phyloP scores from a whole-genome alignment of 2,113 vertebrate genomes.

The Neodon shergylaensis region DNA sequence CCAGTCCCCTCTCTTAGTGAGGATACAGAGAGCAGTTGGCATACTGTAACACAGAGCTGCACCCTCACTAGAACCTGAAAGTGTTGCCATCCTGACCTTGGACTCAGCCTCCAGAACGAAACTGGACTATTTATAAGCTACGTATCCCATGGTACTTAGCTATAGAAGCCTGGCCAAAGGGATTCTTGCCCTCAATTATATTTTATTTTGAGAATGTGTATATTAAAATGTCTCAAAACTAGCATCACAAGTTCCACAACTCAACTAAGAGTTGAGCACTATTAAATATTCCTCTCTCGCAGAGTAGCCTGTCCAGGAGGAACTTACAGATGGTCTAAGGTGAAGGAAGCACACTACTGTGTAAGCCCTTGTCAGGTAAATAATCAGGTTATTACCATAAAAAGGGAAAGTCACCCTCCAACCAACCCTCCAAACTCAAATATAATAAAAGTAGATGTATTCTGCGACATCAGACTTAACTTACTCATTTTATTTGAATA shows the following conservation, averaged over 20 bases:
- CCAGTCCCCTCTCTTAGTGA: background rate
- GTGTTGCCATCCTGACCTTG: background rate
- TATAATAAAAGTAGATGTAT: background rate
- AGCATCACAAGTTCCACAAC: background rate
- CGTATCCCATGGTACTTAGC: background rate
- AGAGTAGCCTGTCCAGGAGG: conserved; percentile 20
- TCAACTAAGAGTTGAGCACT: conserved; percentile 30
- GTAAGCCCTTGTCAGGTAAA: background rate
- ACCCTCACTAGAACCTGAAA: background rate
- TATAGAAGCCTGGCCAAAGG: background rate
- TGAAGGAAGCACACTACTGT: background rate
- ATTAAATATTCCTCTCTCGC: background rate
- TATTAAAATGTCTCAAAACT: conserved; percentile 13
- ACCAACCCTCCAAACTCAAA: conserved; percentile 11
- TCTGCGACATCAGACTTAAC: background rate
- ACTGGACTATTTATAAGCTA: background rate
- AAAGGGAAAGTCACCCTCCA: background rate
- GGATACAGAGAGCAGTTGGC: background rate
- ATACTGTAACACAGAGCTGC: background rate
- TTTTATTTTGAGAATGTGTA: background rate
- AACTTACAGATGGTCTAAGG: conserved; percentile 33
- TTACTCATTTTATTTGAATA: conserved; percentile 53
- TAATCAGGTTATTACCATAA: conserved; percentile 15
- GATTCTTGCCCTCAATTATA: background rate
- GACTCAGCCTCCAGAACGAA: background rate